Conservation (phyloP, 2,797 vertebrate species). For the Gymnopithys bicolor region DNA sequence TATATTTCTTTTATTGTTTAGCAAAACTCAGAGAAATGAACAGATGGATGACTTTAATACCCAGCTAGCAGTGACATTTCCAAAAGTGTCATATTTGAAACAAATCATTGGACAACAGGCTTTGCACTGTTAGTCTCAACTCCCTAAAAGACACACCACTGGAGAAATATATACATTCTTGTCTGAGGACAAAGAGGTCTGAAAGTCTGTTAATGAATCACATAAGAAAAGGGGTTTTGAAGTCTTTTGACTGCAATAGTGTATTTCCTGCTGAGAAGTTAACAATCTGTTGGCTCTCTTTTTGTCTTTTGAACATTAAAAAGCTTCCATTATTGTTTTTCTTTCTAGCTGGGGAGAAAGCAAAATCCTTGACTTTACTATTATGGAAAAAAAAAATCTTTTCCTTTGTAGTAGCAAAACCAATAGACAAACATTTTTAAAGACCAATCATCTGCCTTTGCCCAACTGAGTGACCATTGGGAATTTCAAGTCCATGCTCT, state of each 20-base stretch:
- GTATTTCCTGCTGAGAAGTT: slow-evolving; percentile 54
- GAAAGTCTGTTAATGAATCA: slow-evolving; percentile 46
- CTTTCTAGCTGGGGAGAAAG: slow-evolving; percentile 29
- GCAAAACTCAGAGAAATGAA: neutral
- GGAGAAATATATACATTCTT: neutral
- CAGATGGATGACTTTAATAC: slow-evolving; percentile 58
- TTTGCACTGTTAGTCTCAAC: neutral
- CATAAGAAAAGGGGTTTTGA: slow-evolving; percentile 25
- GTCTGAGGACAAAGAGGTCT: slow-evolving; percentile 16
- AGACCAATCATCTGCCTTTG: neutral
- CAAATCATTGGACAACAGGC: slow-evolving; percentile 43
- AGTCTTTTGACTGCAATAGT: slow-evolving; percentile 40
- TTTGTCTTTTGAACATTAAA: slow-evolving; percentile 55
- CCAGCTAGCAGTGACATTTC: slow-evolving; percentile 32
- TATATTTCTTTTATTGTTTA: slow-evolving; percentile 12
- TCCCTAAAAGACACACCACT: neutral
- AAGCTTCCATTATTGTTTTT: slow-evolving; percentile 60
- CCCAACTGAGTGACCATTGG: neutral
- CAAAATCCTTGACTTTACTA: slow-evolving; percentile 32
- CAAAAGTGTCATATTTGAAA: neutral
- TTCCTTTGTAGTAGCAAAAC: neutral
- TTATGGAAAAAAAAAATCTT: neutral
- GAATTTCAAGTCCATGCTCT: neutral
- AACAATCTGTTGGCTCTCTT: slow-evolving; percentile 51
- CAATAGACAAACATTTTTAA: slow-evolving; percentile 11